These are phyloP conservation scores for Myotis findleyi DNA, from an alignment of 2,797 vertebrate genomes.

Conservation along the genomic window DNA sequence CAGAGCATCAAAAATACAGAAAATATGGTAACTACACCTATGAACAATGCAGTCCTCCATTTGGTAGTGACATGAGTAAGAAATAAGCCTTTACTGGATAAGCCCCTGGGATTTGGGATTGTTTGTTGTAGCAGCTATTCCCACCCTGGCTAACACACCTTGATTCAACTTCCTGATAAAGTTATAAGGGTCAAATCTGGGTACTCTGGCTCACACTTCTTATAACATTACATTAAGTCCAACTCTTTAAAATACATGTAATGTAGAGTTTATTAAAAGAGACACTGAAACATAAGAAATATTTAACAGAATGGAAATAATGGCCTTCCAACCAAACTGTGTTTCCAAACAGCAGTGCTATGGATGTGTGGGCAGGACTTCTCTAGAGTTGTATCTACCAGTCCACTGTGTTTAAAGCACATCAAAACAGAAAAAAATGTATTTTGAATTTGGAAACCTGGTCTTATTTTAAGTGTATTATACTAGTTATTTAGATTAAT, in stretches of 20 bases:
- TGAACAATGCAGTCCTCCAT: not conserved
- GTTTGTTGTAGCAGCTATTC: not conserved
- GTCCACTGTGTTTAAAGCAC: not conserved
- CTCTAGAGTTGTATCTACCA: rapidly evolving
- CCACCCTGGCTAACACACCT: not conserved
- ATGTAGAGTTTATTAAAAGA: not conserved
- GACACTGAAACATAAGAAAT: not conserved
- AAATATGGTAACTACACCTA: not conserved
- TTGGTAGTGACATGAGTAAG: not conserved
- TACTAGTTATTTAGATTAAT: not conserved
- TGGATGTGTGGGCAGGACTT: not conserved
- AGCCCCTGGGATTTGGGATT: not conserved
- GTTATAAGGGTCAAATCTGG: not conserved
- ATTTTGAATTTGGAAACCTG: slow-evolving; percentile 8
- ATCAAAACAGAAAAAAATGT: not conserved
- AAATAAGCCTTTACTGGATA: not conserved
- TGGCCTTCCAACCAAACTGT: not conserved
- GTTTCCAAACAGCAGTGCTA: not conserved
- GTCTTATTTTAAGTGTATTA: not conserved
- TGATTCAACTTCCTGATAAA: not conserved
- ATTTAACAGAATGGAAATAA: not conserved
- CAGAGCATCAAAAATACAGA: not conserved
- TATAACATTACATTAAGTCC: not conserved
- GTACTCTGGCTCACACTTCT: not conserved
- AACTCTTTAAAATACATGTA: not conserved